Conservation (phyloP, 1,140 invertebrate species). For the Thaumatotibia leucotreta region DNA sequence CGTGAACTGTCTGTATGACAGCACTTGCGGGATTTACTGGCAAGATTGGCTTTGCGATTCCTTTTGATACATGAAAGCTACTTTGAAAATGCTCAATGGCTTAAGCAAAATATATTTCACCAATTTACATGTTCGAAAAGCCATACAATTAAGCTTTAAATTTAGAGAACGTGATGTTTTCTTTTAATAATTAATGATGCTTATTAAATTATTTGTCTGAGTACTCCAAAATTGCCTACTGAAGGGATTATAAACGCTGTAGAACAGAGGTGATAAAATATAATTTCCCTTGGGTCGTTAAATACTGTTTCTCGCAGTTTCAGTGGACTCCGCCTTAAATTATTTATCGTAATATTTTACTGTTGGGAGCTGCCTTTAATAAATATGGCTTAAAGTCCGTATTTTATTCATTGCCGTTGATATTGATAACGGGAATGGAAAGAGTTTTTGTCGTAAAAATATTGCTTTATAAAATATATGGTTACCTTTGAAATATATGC, state of each 20-base stretch:
- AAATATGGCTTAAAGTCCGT: conserved; percentile 3
- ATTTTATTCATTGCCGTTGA: background rate
- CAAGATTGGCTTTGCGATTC: background rate
- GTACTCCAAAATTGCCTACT: background rate
- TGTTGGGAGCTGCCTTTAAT: conserved; percentile 8
- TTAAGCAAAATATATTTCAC: too few relatives aligned
- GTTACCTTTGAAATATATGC: too few relatives aligned
- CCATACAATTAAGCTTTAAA: too few relatives aligned
- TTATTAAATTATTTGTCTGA: conserved; percentile 12
- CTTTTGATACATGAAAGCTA: background rate
- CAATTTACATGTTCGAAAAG: too few relatives aligned
- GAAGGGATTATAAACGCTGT: conserved; percentile 10
- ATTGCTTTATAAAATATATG: conserved; percentile 5
- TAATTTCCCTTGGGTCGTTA: conserved; percentile 10
- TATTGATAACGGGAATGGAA: conserved; percentile 4
- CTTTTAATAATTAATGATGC: too few relatives aligned
- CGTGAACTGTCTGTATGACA: background rate
- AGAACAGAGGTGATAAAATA: conserved; percentile 12
- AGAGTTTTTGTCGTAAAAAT: conserved; percentile 1
- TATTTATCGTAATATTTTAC: conserved; percentile 10
- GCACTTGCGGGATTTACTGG: background rate
- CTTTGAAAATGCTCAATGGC: too few relatives aligned
- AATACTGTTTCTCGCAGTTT: conserved; percentile 12
- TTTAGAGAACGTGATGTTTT: too few relatives aligned
- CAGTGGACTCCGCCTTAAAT: conserved; percentile 1